A percentile compares a stretch with the other conserved stretches of the same genome.
These are phyloP conservation scores for Stegastes partitus DNA, from an alignment of 2,113 vertebrate genomes.

Conservation along the genomic window DNA sequence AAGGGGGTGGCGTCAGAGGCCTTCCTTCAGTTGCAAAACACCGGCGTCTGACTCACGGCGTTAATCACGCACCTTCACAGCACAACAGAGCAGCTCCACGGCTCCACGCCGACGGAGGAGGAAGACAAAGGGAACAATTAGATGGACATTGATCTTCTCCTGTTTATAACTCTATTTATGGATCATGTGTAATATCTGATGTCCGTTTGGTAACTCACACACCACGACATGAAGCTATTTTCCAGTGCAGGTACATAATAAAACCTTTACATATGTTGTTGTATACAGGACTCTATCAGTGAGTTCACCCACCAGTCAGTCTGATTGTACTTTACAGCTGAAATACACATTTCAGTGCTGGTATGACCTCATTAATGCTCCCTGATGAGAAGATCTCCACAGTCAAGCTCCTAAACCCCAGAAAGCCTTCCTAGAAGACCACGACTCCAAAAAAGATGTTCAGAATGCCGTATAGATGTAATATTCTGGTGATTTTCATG, in stretches of 20 bases:
- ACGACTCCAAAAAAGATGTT: neutral
- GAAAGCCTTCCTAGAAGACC: constrained; percentile 13
- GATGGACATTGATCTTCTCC: neutral
- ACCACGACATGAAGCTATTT: too few species aligned
- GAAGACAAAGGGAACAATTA: constrained; percentile 20
- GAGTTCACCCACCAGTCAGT: too few species aligned
- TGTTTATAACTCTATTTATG: neutral
- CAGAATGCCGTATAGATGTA: neutral
- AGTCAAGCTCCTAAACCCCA: constrained; percentile 9
- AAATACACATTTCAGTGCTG: neutral
- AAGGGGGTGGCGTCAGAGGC: constrained; percentile 69
- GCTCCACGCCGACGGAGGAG: constrained; percentile 25
- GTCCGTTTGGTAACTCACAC: too few species aligned
- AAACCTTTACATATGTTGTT: too few species aligned
- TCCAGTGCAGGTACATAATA: too few species aligned
- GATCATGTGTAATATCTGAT: too few species aligned
- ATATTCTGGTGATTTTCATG: neutral
- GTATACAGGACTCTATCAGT: too few species aligned
- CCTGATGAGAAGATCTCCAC: constrained; percentile 38
- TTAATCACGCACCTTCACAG: constrained; percentile 76
- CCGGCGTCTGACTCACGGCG: constrained; percentile 81
- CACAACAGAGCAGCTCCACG: constrained; percentile 29
- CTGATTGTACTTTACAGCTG: too few species aligned
- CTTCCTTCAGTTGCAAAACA: constrained; percentile 81
- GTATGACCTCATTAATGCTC: constrained; percentile 16